These are phyloP conservation scores for Hystrix brachyura DNA, from an alignment of 2,113 vertebrate species.

Conservation along the genomic window DNA sequence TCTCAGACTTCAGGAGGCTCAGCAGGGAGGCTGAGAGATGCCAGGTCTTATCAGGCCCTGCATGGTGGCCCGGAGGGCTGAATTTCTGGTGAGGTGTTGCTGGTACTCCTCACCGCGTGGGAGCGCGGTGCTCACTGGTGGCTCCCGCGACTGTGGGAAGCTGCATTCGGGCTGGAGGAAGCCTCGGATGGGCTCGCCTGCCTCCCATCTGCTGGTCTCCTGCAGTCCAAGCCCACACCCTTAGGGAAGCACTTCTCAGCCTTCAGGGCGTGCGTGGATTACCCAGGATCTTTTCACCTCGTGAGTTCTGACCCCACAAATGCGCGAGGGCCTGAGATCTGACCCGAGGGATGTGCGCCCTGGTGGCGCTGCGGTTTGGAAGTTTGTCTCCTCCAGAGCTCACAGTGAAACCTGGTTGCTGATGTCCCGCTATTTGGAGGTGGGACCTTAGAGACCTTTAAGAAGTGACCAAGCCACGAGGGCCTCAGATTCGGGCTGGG, in stretches of 20 bases:
- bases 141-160: not conserved
- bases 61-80: not conserved
- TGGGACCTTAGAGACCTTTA: not conserved
- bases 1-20: not conserved
- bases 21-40: not conserved
- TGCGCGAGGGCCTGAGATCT: not conserved
- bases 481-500: not conserved
- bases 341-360: not conserved
- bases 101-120: not conserved
- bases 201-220: not conserved
- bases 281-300: not conserved
- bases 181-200: not conserved
- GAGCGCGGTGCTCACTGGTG: not conserved
- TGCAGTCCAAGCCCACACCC: not conserved
- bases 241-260: not conserved
- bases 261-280: not conserved
- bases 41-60: not conserved
- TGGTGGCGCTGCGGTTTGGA: not conserved
- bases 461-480: not conserved
- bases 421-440: not conserved
- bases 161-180: not conserved
- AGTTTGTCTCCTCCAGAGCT: not conserved
- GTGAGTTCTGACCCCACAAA: not conserved
- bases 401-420: not conserved
- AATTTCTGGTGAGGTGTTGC: not conserved